Base-by-base conservation (phyloP, 2,888 invertebrate genomes). In the Sycophila texana region DNA sequence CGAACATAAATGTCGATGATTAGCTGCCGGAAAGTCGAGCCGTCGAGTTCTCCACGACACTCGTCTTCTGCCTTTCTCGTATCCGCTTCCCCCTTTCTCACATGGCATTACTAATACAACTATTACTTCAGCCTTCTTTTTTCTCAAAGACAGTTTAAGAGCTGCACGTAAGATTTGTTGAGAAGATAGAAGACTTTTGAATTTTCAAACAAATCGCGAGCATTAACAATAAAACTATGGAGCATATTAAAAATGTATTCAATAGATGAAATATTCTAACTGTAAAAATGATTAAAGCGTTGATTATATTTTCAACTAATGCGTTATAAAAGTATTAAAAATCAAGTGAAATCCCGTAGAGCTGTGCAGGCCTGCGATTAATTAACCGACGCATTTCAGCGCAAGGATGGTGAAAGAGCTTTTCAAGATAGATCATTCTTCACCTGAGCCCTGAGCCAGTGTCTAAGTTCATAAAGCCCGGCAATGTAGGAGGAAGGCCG, bases 1-100 rank as follows among this genome's bases (percentile, higher is more conserved):
- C 47, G 30, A 51, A 67, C 70, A 79, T 79, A 79, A 79, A 79
- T 74, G 74, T 79, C 79, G 79, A 79, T 79, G 70, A 79, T 79
- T 79, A 79, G 79, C 74, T 51, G 51, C 47, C 68, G 55, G 68
- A 68, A 74, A 78, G 63, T 18, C 68, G 57, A 78, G 67, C 74
- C 68, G 63, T 74, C 72, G 51, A 67, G 58, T 67, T 60, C 77
- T 73, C 73, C 53, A 51, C 58, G 47, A 26, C 49, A 30, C n/a
- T 61, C 61, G 60, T 53, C 68, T 61, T 68, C 18, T 47, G 47
- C 18, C 14, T 47, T 16, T 10, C 26, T 63, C 61, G 20, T 68
- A 12, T 75, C 51, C 61, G 55, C 49, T 20, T 55, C 30, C 65
- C 47, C 53, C 16, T 60, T 22, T 39, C 13, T 61, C n/a, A 26